A percentile compares a stretch with the other conserved stretches of the same genome.
phyloP scores from a whole-genome alignment of 2,113 vertebrate species.

The Corydoras maculifer region DNA sequence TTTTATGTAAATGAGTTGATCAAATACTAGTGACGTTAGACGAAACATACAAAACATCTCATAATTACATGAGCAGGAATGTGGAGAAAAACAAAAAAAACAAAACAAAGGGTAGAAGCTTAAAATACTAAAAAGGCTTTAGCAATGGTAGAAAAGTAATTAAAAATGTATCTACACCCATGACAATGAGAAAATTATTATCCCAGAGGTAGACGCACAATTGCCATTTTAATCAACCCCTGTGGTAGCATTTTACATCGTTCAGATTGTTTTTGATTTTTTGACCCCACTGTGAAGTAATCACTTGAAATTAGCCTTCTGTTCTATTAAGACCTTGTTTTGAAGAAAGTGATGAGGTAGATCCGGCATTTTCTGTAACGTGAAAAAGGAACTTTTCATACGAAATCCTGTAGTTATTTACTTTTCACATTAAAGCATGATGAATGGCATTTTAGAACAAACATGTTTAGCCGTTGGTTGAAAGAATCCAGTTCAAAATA shows the following conservation, averaged over 20 bases:
- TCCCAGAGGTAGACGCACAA: constrained; percentile 73
- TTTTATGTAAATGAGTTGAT: too few species aligned
- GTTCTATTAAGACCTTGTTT: constrained; percentile 65
- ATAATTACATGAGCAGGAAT: constrained; percentile 8
- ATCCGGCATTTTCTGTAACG: constrained; percentile 42
- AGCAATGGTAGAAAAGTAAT: too few species aligned
- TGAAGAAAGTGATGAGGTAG: constrained; percentile 60
- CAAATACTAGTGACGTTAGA: constrained; percentile 7
- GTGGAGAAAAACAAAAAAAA: too few species aligned
- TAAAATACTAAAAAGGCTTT: too few species aligned
- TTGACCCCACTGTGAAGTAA: constrained; percentile 73
- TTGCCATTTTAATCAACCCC: constrained; percentile 76
- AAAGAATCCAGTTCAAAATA: too few species aligned
- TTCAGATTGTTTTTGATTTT: constrained; percentile 74
- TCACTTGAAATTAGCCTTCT: constrained; percentile 73
- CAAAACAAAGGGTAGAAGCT: too few species aligned
- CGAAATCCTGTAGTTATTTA: too few species aligned
- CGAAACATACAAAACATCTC: constrained; percentile 22
- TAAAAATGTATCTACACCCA: constrained; percentile 18
- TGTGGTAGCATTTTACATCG: constrained; percentile 72
- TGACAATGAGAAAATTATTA: constrained; percentile 79
- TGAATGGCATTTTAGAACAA: too few species aligned
- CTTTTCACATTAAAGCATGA: too few species aligned
- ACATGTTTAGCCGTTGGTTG: too few species aligned
- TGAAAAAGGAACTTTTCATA: constrained; percentile 32